Evolutionary conservation across 2,113 vertebrate genomes (phyloP).

Genomic region (Lethenteron reissneri): DNA sequence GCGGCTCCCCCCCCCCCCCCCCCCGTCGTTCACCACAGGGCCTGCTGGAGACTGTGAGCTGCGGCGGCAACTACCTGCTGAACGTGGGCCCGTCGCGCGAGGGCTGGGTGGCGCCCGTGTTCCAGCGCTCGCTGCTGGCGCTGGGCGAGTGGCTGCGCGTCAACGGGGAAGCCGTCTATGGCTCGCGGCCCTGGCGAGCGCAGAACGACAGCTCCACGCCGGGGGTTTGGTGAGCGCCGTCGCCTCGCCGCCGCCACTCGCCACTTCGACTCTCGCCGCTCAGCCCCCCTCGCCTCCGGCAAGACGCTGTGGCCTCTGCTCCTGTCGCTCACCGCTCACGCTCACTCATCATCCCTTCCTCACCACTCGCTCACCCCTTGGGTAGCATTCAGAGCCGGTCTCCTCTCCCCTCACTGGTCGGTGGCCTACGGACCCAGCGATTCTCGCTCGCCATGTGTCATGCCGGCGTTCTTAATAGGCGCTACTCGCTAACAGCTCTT

Average conservation of each 20-base stretch:
- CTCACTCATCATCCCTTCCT: constrained; percentile 16
- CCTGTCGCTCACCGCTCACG: constrained; percentile 5
- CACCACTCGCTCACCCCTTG: constrained; percentile 12
- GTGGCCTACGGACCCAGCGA: neutral
- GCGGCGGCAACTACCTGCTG: constrained; percentile 86
- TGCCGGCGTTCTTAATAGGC: neutral
- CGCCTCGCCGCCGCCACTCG: neutral
- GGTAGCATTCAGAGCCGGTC: neutral
- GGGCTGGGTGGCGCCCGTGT: constrained; percentile 46
- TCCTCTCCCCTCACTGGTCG: neutral
- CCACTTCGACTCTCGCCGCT: neutral
- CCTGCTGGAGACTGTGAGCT: constrained; percentile 44
- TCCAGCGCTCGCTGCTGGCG: constrained; percentile 57
- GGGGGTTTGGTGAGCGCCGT: constrained; percentile 33
- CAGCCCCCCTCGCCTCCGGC: neutral
- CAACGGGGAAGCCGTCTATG: constrained; percentile 71
- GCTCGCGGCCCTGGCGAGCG: constrained; percentile 49
- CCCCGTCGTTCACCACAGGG: constrained; percentile 26
- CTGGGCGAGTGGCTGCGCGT: constrained; percentile 52
- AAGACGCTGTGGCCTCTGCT: neutral
- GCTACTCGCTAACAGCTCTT: neutral
- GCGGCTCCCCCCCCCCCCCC: too few species aligned
- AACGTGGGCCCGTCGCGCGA: constrained; percentile 71
- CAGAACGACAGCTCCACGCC: constrained; percentile 37
- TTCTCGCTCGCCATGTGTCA: neutral